A percentile compares a stretch with the other conserved stretches of the same genome.
These are phyloP conservation scores for Aplochiton taeniatus DNA, from an alignment of 2,797 vertebrate species.

Conservation along the genomic window DNA sequence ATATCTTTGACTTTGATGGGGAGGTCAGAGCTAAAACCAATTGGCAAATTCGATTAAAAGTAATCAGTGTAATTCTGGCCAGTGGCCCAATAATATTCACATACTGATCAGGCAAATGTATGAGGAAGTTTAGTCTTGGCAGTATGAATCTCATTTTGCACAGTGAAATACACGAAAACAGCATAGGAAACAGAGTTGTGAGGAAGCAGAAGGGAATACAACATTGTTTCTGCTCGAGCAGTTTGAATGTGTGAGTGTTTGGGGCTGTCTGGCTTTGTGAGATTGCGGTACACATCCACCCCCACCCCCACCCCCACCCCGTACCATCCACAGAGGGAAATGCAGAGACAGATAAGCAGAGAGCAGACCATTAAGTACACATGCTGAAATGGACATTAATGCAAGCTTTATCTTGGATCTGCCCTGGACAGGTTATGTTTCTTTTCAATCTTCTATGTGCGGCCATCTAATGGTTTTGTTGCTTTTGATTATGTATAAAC, in stretches of 20 bases:
- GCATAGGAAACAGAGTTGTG: constrained; percentile 5
- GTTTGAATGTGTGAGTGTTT: constrained; percentile 9
- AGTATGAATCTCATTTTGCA: too few species aligned
- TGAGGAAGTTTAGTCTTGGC: too few species aligned
- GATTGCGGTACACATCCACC: constrained; percentile 11
- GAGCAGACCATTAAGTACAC: too few species aligned
- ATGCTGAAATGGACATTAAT: constrained; percentile 18
- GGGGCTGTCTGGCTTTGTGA: not conserved
- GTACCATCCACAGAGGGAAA: not conserved
- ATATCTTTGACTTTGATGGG: too few species aligned
- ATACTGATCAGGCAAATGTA: too few species aligned
- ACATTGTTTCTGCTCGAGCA: constrained; percentile 6
- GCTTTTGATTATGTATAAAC: constrained; percentile 28
- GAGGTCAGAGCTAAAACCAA: too few species aligned
- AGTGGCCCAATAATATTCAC: too few species aligned
- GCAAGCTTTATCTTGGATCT: constrained; percentile 44
- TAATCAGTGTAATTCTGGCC: too few species aligned
- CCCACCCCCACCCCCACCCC: constrained; percentile 3
- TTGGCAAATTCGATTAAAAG: too few species aligned
- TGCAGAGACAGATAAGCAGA: constrained; percentile 6
- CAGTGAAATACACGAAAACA: too few species aligned
- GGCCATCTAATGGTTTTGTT: constrained; percentile 35
- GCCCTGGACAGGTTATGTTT: constrained; percentile 47
- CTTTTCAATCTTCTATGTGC: constrained; percentile 50
- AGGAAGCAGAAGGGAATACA: constrained; percentile 10